phyloP scores from a whole-genome alignment of 2,113 vertebrate species.

The Atractosteus spatula region DNA sequence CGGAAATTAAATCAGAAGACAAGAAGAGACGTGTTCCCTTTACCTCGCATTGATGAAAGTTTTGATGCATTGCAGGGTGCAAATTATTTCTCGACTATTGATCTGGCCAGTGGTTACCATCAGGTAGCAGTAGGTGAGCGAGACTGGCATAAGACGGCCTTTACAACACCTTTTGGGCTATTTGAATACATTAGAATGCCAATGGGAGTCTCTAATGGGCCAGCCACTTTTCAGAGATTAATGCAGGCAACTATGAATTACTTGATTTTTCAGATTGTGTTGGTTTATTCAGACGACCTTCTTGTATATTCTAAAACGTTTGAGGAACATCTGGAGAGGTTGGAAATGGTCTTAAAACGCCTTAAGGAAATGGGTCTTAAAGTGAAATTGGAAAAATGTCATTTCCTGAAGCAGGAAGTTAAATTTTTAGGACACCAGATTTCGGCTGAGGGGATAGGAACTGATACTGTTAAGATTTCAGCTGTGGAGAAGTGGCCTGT shows the following conservation, averaged over 20 bases:
- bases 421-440: too few species aligned
- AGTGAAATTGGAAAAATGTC: conserved; percentile 4
- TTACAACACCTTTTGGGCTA: neutral
- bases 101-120: conserved; percentile 18
- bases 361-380: neutral
- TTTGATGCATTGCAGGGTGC: conserved; percentile 10
- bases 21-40: conserved; percentile 1
- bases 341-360: neutral
- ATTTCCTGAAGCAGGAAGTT: neutral
- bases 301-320: neutral
- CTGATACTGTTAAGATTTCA: too few species aligned
- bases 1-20: too few species aligned
- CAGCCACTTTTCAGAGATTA: too few species aligned
- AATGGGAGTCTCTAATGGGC: too few species aligned
- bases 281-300: neutral
- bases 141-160: conserved; percentile 8
- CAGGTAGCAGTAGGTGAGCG: conserved; percentile 8
- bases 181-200: too few species aligned
- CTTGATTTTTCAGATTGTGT: too few species aligned
- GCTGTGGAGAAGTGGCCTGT: too few species aligned
- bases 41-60: conserved; percentile 6
- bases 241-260: too few species aligned
- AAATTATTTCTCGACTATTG: conserved; percentile 9
- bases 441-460: too few species aligned
- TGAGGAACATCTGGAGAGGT: neutral